Evolutionary conservation across 2,797 vertebrate genomes (phyloP), one percentile per base, ranked within the genome.

Genomic region (Megaceryle alcyon): DNA sequence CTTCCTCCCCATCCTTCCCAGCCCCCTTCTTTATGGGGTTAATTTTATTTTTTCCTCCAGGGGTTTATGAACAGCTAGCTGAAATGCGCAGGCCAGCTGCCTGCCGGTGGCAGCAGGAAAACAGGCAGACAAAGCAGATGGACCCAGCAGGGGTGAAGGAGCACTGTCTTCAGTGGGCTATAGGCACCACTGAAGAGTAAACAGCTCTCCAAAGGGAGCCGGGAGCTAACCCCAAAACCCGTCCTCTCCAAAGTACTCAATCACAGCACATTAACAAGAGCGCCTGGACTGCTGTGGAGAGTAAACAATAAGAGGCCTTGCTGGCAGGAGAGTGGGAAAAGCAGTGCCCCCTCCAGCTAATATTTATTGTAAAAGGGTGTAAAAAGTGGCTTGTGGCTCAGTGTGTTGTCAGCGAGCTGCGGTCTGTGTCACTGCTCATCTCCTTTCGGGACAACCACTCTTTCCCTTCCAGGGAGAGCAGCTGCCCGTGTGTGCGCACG

Each of bases 91-190:
- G 92, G 97, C 97, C 97, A 98, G 97, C 97, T 98, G 98, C 97
- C 97, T 95, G 96, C 95, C 95, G 54, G 88, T 84, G 95, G 96
- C 97, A 96, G 97, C 93, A 96, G 96, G 96, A 97, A 95, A 96
- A 89, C 88, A 96, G 94, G 91, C 95, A 95, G 93, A 96, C 94
- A 95, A 97, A 96, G 96, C 98, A 98, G 97, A 98, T 98, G 98
- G 97, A 88, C 97, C 43, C 97, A 96, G 96, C 95, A 82, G 97
- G 97, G 96, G 97, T 94, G 97, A 92, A 94, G 94, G 92, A 95
- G 92, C 91, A 41, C 72, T 96, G 96, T 97, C 96, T 97, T 84
- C 94, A 89, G 91, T 48, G n/a, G 97, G 95, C 96, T 96, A 92
- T 61, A 94, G 96, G 95, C 95, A 88, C 84, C 93, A 77, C 95